Evolutionary conservation across 1,140 invertebrate genomes (phyloP), one percentile per base, ranked within the genome.

Genomic region (Drosophila asahinai): DNA sequence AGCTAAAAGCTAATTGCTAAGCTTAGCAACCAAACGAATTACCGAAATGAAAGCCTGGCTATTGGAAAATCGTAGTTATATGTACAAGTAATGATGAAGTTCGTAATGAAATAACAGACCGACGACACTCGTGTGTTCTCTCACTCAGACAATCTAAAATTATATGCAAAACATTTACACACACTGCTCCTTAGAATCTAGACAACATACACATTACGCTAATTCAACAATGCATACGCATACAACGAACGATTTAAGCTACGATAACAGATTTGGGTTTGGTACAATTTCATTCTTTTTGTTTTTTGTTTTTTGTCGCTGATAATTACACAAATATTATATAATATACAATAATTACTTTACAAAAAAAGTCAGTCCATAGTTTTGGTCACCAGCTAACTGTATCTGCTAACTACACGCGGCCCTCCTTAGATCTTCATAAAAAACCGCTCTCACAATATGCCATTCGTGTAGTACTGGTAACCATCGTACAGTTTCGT

Each of bases 391-490:
- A 86, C 83, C 79, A 80, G 82, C 61, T 33, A 12, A 22, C 38
- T 45, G 48, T 76, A 42, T 40, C 45, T 43, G 48, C 61, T 33
- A 12, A 27, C 38, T 42, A 54, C 51, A 54, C 30, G 3, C 27
- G 27, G 11, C 30, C 25, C 25, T 45, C 33, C 58, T 92, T 93
- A 92, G 64, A 93, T 92, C 80, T 91, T 93, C 92, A 93, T 93
- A 64, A 91, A 93, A 92, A 93, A 93, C 77, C 83, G 83, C 87
- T 93, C 91, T 93, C 92, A 96, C 91, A 96, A 94, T 86, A 99
- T 99, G 72, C 99, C 99, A 94, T 99, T 99, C 72, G 99, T 99
- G 83, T 99, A 97, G 95, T 99, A 99, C 94, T 99, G 99, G 94
- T 99, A 99, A 83, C 98, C 97, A 94, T 99, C 99, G 93, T 99